These are phyloP conservation scores for Anagyrus pseudococci DNA, from an alignment of 2,888 invertebrate genomes.

Conservation along the genomic window DNA sequence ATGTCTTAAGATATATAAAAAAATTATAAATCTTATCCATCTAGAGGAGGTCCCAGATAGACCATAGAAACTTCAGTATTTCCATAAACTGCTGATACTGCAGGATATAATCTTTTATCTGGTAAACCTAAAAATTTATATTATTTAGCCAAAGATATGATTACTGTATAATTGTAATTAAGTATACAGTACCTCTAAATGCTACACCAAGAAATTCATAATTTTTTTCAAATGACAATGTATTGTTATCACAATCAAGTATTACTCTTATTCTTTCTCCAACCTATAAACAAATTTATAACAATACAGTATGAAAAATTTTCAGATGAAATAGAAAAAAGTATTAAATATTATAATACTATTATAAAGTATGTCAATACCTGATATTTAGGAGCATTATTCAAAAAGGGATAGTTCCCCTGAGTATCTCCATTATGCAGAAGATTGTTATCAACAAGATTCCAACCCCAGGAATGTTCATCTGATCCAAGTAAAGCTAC, in stretches of 20 bases:
- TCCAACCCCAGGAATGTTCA: conserved; percentile 99
- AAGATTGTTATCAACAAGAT: conserved; percentile 96
- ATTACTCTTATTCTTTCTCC: conserved; percentile 97
- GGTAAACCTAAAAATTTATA: conserved; percentile 80
- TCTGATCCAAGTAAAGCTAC: conserved; percentile 93
- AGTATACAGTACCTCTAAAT: conserved; percentile 75
- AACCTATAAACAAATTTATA: conserved; percentile 71
- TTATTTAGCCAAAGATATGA: background rate
- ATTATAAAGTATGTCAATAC: conserved; percentile 61
- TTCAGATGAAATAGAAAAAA: background rate
- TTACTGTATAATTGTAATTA: conserved; percentile 4
- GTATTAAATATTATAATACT: background rate
- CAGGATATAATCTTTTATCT: conserved; percentile 90
- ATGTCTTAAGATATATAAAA: conserved; percentile 3
- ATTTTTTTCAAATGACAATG: conserved; percentile 96
- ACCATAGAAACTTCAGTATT: conserved; percentile 99
- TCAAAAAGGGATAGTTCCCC: conserved; percentile 91
- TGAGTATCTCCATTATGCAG: conserved; percentile 95
- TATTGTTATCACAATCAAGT: conserved; percentile 96
- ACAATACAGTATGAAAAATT: no score
- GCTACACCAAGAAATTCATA: conserved; percentile 98
- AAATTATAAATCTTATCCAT: conserved; percentile 74
- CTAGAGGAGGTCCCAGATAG: conserved; percentile 94
- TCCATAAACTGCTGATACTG: conserved; percentile 97
- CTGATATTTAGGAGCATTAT: conserved; percentile 98